These are phyloP conservation scores for Phrynosoma platyrhinos DNA, from an alignment of 2,113 vertebrate genomes.

Conservation along the genomic window DNA sequence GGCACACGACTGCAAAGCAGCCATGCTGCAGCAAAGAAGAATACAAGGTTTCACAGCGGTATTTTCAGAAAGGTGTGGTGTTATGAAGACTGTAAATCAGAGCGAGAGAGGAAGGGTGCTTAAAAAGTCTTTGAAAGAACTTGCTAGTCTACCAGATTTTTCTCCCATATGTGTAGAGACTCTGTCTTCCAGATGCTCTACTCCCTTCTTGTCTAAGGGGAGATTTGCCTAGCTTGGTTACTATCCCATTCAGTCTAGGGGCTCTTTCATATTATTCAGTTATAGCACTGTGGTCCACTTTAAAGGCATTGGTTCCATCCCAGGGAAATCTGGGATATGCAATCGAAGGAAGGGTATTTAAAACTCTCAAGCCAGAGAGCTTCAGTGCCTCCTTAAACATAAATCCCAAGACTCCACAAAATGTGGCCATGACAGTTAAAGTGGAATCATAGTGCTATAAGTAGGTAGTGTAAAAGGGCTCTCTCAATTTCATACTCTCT, in stretches of 20 bases:
- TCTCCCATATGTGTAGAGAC: not conserved
- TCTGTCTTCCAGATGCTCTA: not conserved
- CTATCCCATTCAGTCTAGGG: not conserved
- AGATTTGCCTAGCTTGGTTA: not conserved
- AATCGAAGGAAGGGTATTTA: too few species aligned
- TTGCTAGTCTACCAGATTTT: not conserved
- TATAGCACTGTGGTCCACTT: too few species aligned
- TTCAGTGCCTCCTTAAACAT: too few species aligned
- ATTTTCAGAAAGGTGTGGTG: too few species aligned
- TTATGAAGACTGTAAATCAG: not conserved
- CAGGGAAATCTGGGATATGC: too few species aligned
- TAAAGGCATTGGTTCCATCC: not conserved
- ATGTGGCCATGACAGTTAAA: too few species aligned
- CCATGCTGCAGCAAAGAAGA: not conserved
- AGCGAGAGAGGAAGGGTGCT: not conserved
- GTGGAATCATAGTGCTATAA: too few species aligned
- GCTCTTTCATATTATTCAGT: not conserved
- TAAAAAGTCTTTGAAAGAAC: not conserved
- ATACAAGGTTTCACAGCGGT: too few species aligned
- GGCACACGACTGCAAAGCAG: not conserved
- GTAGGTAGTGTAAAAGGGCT: too few species aligned
- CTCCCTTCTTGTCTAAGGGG: not conserved
- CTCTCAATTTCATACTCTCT: too few species aligned
- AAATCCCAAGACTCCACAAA: too few species aligned
- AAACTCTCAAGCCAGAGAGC: too few species aligned